Evolutionary conservation across 2,113 vertebrate species (phyloP).

Genomic region (Chlorodrepanis virens): DNA sequence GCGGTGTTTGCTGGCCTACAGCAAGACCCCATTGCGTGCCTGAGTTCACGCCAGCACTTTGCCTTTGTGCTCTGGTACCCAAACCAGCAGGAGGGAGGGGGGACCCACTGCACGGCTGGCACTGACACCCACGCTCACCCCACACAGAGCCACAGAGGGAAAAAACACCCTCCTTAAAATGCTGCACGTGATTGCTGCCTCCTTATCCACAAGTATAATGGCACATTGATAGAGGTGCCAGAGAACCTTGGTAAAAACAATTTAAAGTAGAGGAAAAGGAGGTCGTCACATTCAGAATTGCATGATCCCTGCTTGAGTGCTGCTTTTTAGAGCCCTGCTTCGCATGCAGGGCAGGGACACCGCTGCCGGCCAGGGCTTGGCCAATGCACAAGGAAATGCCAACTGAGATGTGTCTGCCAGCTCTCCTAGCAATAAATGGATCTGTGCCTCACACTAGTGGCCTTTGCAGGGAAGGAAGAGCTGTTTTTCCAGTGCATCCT

Average conservation of each 20-base stretch:
- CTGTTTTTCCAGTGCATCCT: background rate
- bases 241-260: background rate
- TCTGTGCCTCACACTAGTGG: background rate
- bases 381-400: background rate
- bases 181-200: accelerated
- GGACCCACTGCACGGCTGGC: background rate
- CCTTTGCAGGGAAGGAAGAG: background rate
- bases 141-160: background rate
- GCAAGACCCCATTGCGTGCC: background rate
- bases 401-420: background rate
- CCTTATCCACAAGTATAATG: background rate
- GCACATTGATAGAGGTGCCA: conserved; percentile 6
- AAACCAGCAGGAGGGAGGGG: background rate
- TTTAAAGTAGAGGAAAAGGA: background rate
- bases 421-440: background rate
- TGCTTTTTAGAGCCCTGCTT: conserved; percentile 17
- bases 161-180: background rate
- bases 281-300: background rate
- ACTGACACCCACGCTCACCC: background rate
- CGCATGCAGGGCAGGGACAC: background rate
- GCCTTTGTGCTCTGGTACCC: background rate
- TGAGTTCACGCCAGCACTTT: background rate
- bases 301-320: background rate
- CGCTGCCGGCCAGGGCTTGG: background rate
- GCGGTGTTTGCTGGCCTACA: background rate